Base-by-base conservation (phyloP, 2,797 vertebrate genomes). In the Thunnus albacares region DNA sequence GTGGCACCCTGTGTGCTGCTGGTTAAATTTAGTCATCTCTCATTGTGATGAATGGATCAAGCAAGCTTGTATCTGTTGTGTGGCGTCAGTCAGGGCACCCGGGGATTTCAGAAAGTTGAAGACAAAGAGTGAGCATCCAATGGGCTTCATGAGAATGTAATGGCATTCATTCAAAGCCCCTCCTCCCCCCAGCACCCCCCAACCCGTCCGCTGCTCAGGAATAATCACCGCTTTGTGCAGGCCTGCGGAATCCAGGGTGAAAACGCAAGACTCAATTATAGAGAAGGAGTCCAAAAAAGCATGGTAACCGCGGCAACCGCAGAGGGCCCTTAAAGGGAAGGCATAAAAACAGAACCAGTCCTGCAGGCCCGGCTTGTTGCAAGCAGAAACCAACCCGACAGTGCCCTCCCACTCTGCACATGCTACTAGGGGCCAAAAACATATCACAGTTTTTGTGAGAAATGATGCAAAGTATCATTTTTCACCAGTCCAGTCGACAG, bases 191-290 rank as follows among this genome's bases (percentile, higher is more conserved):
- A 43, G 55, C 69, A 47, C 75, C 61, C 61, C 70, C 33, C 24
- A 11, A 53, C 51, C 28, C 24, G 57, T 66, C 69, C 73, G 49
- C 55, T 90, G 94, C 92, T 88, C 78, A 51, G 88, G 91, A 95
- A 96, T 96, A 96, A 97, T 94, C 89, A 90, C 56, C 52, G 92
- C 95, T 97, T 96, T 96, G 96, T 96, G 79, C 75, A 64, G 86
- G 90, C 72, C 81, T 89, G 94, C 85, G 93, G 92, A 95, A 95
- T 95, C 91, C 90, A 80, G 85, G 77, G 82, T 81, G 84, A 91
- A 87, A 92, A 92, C 81, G 78, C 80, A 92, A 87, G 89, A 89
- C 87, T 91, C 89, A 89, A 91, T 93, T 89, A 95, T 92, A 95
- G 92, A 93, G 94, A 92, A 90, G 78, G 85, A 86, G 83, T 72